phyloP scores from a whole-genome alignment of 2,888 invertebrate species.

The Seira ritae region DNA sequence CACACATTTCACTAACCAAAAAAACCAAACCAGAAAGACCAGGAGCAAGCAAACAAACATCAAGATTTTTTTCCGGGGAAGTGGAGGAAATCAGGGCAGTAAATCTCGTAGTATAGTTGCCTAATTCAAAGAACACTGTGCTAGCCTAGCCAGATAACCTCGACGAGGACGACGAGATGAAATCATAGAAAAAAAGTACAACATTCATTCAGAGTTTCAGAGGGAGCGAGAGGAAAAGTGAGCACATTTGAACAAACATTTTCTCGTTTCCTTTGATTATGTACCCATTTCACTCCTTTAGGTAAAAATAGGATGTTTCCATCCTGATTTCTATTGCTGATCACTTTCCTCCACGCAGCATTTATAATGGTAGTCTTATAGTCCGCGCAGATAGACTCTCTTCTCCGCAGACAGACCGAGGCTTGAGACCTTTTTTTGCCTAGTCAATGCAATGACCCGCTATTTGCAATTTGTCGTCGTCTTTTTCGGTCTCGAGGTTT shows the following conservation, averaged over 20 bases:
- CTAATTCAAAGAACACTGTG: constrained; percentile 62
- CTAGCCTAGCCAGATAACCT: constrained; percentile 60
- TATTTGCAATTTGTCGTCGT: neutral
- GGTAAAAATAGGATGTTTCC: neutral
- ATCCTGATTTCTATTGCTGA: neutral
- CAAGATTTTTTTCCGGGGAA: constrained; percentile 19
- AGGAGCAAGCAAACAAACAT: constrained; percentile 15
- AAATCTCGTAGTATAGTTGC: constrained; percentile 60
- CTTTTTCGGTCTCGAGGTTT: neutral
- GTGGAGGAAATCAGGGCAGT: constrained; percentile 62
- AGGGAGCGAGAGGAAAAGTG: neutral
- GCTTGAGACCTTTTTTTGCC: neutral
- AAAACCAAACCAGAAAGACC: neutral
- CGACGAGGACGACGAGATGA: constrained; percentile 48
- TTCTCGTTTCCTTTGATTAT: constrained; percentile 12
- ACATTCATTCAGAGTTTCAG: neutral
- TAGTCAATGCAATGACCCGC: neutral
- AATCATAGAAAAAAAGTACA: constrained; percentile 29
- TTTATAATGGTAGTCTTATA: neutral
- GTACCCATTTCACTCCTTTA: neutral
- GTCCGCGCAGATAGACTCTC: too few species aligned
- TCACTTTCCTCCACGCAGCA: neutral
- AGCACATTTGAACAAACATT: constrained; percentile 7
- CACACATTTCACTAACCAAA: constrained; percentile 15
- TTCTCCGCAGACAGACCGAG: neutral